Evolutionary conservation across 2,888 invertebrate genomes (phyloP).

Genomic region (Mesochorus sp.): DNA sequence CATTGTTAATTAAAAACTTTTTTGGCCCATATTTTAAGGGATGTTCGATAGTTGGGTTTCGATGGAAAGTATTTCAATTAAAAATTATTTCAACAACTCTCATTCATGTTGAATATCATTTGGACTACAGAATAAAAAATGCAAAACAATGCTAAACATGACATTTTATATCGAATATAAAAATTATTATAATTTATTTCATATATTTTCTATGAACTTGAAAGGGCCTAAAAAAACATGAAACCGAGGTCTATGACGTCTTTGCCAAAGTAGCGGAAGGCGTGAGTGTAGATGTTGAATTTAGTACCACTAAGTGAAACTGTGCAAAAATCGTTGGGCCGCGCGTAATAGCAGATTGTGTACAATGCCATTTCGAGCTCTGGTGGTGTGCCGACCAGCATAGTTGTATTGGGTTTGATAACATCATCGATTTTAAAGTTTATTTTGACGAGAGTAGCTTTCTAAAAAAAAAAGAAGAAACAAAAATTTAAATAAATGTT

Average conservation of each 20-base stretch:
- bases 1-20: no score
- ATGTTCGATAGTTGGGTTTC: no score
- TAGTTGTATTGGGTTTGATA: slow-evolving; percentile 80
- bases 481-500: neutral
- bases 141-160: no score
- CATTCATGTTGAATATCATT: no score
- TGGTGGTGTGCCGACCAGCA: slow-evolving; percentile 84
- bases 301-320: slow-evolving; percentile 81
- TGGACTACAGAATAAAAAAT: no score
- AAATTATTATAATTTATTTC: no score
- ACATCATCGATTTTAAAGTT: slow-evolving; percentile 80
- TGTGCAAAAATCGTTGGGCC: slow-evolving; percentile 82
- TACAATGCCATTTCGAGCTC: slow-evolving; percentile 86
- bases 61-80: no score
- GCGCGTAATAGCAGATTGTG: slow-evolving; percentile 84
- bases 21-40: no score
- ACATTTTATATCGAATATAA: no score
- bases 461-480: slow-evolving; percentile 70
- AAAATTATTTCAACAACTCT: no score
- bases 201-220: no score
- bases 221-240: slow-evolving; percentile 64
- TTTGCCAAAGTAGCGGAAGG: slow-evolving; percentile 71
- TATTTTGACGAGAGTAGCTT: slow-evolving; percentile 79
- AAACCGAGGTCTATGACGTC: slow-evolving; percentile 72
- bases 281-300: slow-evolving; percentile 79